These are phyloP conservation scores for Aptenodytes forsteri DNA, from an alignment of 2,113 vertebrate species.

Conservation along the genomic window DNA sequence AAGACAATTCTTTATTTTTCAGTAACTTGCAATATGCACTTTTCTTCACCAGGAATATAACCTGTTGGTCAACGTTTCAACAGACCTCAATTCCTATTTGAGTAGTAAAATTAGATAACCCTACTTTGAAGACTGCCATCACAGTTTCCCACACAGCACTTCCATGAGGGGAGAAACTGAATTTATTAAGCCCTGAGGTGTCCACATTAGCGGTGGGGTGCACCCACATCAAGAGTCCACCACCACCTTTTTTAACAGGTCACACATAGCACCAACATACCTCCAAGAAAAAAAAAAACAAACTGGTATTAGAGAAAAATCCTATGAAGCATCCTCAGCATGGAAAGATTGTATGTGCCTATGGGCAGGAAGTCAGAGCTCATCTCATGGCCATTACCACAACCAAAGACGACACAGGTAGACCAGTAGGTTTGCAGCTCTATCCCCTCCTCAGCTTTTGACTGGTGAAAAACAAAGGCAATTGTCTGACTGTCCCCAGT, in stretches of 20 bases:
- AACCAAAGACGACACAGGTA: neutral
- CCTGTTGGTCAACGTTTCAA: neutral
- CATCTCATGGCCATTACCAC: neutral
- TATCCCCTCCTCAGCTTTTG: neutral
- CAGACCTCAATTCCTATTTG: neutral
- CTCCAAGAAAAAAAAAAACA: neutral
- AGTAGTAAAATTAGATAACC: neutral
- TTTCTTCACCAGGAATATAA: neutral
- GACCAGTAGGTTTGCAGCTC: neutral
- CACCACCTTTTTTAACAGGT: neutral
- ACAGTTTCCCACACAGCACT: neutral
- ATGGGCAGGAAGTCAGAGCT: neutral
- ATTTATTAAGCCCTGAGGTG: neutral
- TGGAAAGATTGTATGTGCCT: neutral
- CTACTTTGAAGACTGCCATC: neutral
- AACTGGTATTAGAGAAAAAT: neutral
- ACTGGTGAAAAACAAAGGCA: neutral
- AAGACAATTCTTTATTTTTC: neutral
- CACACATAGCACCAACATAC: neutral
- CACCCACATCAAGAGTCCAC: neutral
- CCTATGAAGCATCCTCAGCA: neutral
- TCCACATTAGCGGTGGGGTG: neutral
- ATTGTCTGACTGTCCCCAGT: neutral
- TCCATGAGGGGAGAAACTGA: neutral
- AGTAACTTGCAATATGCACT: neutral